These are phyloP conservation scores for Plecturocebus donacophilus DNA, from an alignment of 2,113 vertebrate species.

Conservation along the genomic window DNA sequence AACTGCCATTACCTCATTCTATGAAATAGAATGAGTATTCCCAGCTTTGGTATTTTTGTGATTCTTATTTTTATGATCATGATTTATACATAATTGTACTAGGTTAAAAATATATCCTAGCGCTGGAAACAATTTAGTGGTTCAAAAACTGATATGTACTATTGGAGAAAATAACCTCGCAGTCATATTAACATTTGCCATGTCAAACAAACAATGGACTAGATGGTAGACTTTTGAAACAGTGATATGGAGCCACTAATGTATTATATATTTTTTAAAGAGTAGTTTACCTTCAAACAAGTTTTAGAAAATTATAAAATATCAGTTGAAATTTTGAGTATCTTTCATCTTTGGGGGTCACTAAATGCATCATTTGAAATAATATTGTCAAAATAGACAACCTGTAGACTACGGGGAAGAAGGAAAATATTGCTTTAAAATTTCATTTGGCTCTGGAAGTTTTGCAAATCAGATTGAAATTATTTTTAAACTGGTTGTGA, in stretches of 20 bases:
- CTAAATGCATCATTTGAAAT: conserved; percentile 44
- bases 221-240: neutral
- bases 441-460: conserved; percentile 58
- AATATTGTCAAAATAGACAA: conserved; percentile 62
- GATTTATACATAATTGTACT: neutral
- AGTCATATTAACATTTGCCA: neutral
- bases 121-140: neutral
- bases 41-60: neutral
- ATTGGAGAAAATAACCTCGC: neutral
- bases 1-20: too few relatives aligned
- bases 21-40: too few relatives aligned
- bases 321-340: conserved; percentile 51
- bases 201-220: neutral
- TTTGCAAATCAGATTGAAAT: conserved; percentile 59
- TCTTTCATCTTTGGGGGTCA: conserved; percentile 50
- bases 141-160: neutral
- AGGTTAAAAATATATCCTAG: neutral
- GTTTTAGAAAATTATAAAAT: neutral
- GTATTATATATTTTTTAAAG: neutral
- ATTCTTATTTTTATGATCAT: neutral
- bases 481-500: conserved; percentile 69
- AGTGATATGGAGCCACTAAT: neutral
- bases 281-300: neutral
- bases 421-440: conserved; percentile 32
- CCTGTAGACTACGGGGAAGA: conserved; percentile 43